A percentile compares a stretch with the other conserved stretches of the same genome.
phyloP scores from a whole-genome alignment of 2,888 invertebrate genomes.

The Camptogramma bilineatum region DNA sequence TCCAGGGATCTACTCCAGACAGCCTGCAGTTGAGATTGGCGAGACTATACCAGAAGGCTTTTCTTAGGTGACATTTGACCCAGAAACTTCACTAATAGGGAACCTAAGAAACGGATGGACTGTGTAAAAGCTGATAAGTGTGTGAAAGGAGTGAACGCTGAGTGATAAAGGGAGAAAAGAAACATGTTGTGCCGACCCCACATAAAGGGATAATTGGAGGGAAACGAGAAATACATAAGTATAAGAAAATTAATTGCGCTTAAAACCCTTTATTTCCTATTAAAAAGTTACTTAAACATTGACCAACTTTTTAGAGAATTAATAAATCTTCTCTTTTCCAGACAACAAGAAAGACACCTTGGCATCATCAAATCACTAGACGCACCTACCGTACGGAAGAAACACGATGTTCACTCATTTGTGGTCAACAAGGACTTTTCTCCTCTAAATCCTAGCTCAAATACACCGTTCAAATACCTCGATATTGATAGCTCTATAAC shows the following conservation, averaged over 20 bases:
- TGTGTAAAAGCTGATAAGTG: no score
- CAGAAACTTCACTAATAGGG: background rate
- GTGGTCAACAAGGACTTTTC: conserved; percentile 65
- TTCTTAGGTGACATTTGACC: conserved; percentile 86
- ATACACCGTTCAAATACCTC: conserved; percentile 63
- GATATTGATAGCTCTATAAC: conserved; percentile 63
- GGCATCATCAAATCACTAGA: conserved; percentile 87
- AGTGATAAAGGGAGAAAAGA: no score
- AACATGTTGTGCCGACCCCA: no score
- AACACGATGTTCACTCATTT: conserved; percentile 81
- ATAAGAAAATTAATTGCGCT: no score
- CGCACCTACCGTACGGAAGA: conserved; percentile 74
- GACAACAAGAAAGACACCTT: conserved; percentile 93
- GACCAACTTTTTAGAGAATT: background rate
- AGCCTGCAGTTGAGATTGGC: conserved; percentile 91
- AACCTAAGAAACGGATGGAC: no score
- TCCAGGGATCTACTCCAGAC: conserved; percentile 86
- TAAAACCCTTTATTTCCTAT: no score
- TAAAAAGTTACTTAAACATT: no score
- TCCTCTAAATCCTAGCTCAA: conserved; percentile 52
- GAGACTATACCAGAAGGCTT: conserved; percentile 91
- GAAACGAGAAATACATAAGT: no score
- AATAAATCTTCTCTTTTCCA: conserved; percentile 57
- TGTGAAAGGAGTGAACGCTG: no score
- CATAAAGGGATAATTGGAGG: no score